Evolutionary conservation across 2,797 vertebrate species (phyloP).

Genomic region (Varecia variegata): DNA sequence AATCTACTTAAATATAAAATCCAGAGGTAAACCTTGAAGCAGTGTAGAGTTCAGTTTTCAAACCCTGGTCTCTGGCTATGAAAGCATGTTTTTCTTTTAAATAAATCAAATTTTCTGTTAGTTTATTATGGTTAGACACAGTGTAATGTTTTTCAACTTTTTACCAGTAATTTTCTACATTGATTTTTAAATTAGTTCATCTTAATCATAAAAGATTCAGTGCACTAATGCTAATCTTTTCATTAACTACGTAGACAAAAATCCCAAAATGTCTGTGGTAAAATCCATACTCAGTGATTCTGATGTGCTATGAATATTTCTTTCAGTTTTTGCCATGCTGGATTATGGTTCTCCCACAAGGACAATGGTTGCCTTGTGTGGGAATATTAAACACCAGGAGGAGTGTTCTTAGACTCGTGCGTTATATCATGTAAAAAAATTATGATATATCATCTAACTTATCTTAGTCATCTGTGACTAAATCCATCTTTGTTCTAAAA

Average conservation of each 20-base stretch:
- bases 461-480: background rate
- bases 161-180: background rate
- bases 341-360: background rate
- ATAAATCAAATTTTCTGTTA: background rate
- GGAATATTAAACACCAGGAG: background rate
- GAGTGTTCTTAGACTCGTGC: background rate
- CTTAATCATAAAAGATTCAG: background rate
- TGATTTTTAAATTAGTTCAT: conserved; percentile 39
- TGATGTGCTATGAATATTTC: background rate
- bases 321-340: background rate
- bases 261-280: background rate
- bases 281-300: background rate
- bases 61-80: background rate
- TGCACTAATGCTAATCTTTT: background rate
- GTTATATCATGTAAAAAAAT: background rate
- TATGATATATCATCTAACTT: background rate
- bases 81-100: background rate
- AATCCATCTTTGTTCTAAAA: background rate
- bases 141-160: background rate
- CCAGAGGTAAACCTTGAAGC: background rate
- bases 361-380: background rate
- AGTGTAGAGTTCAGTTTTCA: background rate
- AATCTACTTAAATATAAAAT: background rate
- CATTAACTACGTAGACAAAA: background rate
- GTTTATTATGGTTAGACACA: background rate